Evolutionary conservation across 2,797 vertebrate species (phyloP), one percentile per base, ranked within the genome.

Genomic region (Clarias laeviceps): DNA sequence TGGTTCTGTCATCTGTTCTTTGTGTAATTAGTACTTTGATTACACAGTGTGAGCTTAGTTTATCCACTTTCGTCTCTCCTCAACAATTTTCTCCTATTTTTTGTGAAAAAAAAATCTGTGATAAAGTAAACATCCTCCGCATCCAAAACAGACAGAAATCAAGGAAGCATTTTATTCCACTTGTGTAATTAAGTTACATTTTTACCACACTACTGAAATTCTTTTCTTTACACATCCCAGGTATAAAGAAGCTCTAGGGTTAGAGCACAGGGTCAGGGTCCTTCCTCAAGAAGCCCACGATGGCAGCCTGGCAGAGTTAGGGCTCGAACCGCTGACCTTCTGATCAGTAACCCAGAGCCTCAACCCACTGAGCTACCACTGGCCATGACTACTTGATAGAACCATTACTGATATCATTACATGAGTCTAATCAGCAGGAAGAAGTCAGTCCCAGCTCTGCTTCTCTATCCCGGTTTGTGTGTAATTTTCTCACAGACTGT

Each of bases 11-110:
- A n/a, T 45, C 37, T 45, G 40, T 15, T 69, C 9, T 24, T 40
- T 72, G 69, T 40, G 22, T 72, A 72, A 72, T 72, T 72, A n/a
- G 37, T 72, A 12, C 34, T 74, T 56, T 29, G 50, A 76, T 56
- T 56, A 8, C n/a, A 56, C 15, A 76, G 29, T 56, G 50, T 32
- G 50, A 9, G 45, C 73, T 56, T 76, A 20, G 50, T 18, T 9
- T n/a, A 17, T 56, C 8, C 27, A 54, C 40, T 74, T 73, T 27
- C 50, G 11, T 50, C 6, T 56, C 18, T 54, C 40, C 40, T 8
- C 27, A 54, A 56, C 29, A 40, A 40, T 40, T 5, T 40, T 40
- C 37, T 40, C 5, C 37, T 40, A 40, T 40, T 40, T 76, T 15
- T 50, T 5, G 12, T 14, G 4, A 1, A 27, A 54, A 40, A 40